These are phyloP conservation scores for Drosophila nigromelanica DNA, from an alignment of 1,140 invertebrate genomes.

Conservation along the genomic window DNA sequence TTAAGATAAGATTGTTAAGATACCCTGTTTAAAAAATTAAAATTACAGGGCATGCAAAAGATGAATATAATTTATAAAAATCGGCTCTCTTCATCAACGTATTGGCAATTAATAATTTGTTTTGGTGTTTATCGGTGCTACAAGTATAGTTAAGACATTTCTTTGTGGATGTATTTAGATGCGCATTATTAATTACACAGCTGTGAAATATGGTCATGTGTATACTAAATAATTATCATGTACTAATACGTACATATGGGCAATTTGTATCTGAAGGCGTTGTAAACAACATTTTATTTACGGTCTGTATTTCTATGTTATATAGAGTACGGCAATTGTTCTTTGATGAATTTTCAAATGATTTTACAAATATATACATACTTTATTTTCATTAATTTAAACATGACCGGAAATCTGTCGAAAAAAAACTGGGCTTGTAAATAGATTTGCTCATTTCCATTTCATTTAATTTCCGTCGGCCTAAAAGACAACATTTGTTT, in stretches of 20 bases:
- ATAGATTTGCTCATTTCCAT: slow-evolving; percentile 40
- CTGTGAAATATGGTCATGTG: slow-evolving; percentile 37
- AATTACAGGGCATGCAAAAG: not conserved
- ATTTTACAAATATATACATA: not conserved
- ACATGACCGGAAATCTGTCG: slow-evolving; percentile 25
- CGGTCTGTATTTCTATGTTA: not conserved
- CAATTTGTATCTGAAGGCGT: slow-evolving; percentile 24
- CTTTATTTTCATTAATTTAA: slow-evolving; percentile 19
- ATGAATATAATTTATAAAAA: not conserved
- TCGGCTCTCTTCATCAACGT: slow-evolving; percentile 10
- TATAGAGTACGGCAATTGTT: not conserved
- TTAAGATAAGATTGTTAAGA: not conserved
- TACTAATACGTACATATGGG: slow-evolving; percentile 9
- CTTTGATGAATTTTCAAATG: too few species aligned
- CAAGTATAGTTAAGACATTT: slow-evolving; percentile 26
- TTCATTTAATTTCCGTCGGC: slow-evolving; percentile 56
- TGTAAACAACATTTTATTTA: not conserved
- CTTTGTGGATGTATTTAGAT: slow-evolving; percentile 17
- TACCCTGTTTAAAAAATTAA: not conserved
- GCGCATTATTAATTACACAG: slow-evolving; percentile 41
- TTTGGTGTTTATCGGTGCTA: slow-evolving; percentile 23
- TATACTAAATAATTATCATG: slow-evolving; percentile 19
- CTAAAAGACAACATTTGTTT: slow-evolving; percentile 24
- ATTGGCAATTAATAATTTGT: not conserved
- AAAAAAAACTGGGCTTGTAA: slow-evolving; percentile 24